phyloP scores from a whole-genome alignment of 1,140 invertebrate genomes.

The Microplitis demolitor region DNA sequence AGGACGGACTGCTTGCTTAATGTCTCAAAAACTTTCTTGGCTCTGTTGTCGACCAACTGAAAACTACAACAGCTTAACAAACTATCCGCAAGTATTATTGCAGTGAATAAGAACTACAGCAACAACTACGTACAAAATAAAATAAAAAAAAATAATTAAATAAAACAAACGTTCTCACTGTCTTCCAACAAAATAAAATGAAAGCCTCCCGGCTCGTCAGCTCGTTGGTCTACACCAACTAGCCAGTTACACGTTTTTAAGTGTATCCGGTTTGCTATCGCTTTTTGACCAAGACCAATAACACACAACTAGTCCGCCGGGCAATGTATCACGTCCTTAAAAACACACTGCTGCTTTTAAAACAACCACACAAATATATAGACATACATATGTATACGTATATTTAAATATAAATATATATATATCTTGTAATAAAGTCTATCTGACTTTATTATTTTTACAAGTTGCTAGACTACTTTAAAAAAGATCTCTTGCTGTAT shows the following conservation, averaged over 20 bases:
- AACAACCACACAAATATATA: too few species aligned
- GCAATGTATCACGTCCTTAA: background rate
- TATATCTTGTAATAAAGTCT: background rate
- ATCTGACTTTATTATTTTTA: background rate
- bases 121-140: too few species aligned
- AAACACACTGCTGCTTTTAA: slow-evolving; percentile 1
- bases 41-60: background rate
- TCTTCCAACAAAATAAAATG: background rate
- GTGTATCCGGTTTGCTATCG: slow-evolving; percentile 4
- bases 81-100: background rate
- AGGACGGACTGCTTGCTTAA: slow-evolving; percentile 7
- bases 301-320: background rate
- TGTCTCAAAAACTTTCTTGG: background rate
- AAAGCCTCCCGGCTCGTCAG: too few species aligned
- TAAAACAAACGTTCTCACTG: background rate
- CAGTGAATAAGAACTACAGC: too few species aligned
- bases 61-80: background rate
- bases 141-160: background rate
- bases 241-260: background rate
- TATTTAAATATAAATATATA: background rate
- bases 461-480: background rate
- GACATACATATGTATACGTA: too few species aligned
- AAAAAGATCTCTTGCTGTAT: background rate
- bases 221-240: too few species aligned
- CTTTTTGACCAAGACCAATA: background rate